Evolutionary conservation across 2,113 vertebrate species (phyloP), one percentile per base, ranked within the genome.

Genomic region (Menura novaehollandiae): DNA sequence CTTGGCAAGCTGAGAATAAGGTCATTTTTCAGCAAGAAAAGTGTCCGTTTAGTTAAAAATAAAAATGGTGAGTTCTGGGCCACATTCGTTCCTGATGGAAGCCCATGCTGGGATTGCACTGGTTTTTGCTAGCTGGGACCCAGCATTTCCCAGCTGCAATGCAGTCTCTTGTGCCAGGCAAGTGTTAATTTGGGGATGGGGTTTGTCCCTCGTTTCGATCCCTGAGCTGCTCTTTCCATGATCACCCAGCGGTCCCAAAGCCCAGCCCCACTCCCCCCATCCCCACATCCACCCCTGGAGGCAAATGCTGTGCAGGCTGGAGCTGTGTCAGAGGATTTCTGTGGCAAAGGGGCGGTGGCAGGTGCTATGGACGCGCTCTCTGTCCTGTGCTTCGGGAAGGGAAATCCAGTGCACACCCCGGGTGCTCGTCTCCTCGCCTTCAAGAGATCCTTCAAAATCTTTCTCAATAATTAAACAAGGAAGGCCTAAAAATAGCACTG

Each of bases 401-500:
- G 82, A 69, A 85, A 72, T 16, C 72, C 17, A 59, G 35, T 39
- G 86, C 59, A 60, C 32, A 58, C 59, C 59, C 53, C 3, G 18
- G 63, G 52, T 39, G 62, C 76, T 73, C 43, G 4, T 77, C 87
- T 89, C 88, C 63, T 69, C 19, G 52, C 73, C 81, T 91, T 91
- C 86, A 35, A 76, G 69, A 92, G 81, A 95, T 88, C 82, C 63
- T 88, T 93, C 87, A 73, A 63, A 88, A 59, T 53, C 92, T 91
- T 60, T 7, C 92, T 96, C 93, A 96, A 95, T 97, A 96, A 97
- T 97, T 97, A 86, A 96, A 91, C 67, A 69, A 89, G 83, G 55
- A 33, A 92, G 49, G 51, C 37, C 92, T 93, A 94, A 96, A 97
- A 96, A 95, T 97, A 96, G 91, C 68, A 9, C 41, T 6, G 18